Percentiles rank a stretch among this genome's conserved stretches.
Conservation (phyloP, 2,888 invertebrate genomes). For the Synanthedon vespiformis region DNA sequence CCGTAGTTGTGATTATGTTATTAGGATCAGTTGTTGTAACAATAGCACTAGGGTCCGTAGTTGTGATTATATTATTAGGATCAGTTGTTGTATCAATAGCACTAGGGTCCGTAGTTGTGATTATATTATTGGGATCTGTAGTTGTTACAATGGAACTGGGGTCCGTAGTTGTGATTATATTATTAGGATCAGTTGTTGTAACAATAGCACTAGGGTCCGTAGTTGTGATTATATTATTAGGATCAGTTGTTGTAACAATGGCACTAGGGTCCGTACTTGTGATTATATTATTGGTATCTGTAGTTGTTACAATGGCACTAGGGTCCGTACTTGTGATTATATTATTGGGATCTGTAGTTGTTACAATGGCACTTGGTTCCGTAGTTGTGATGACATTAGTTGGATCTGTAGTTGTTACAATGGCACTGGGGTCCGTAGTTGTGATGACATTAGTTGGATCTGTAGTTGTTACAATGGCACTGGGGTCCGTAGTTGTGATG, state of each 20-base stretch:
- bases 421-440: not conserved
- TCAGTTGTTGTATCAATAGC: not conserved
- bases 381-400: slow-evolving; percentile 1
- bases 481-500: slow-evolving; percentile 1
- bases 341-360: too few relatives aligned
- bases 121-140: not conserved
- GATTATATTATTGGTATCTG: slow-evolving; percentile 1
- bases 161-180: not conserved
- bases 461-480: slow-evolving; percentile 2
- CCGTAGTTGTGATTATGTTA: not conserved
- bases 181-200: too few relatives aligned
- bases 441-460: not conserved
- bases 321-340: slow-evolving; percentile 1
- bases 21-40: slow-evolving; percentile 2
- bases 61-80: slow-evolving; percentile 2
- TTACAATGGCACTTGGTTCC: slow-evolving; percentile 2
- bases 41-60: slow-evolving; percentile 3
- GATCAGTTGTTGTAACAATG: not conserved
- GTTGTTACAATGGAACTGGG: slow-evolving; percentile 3
- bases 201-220: slow-evolving; percentile 3
- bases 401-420: slow-evolving; percentile 1
- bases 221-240: slow-evolving; percentile 1
- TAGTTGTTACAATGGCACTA: slow-evolving; percentile 1
- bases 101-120: not conserved
- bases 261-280: not conserved